Percentiles rank a stretch among this genome's conserved stretches.
These are phyloP conservation scores for Eurypyga helias DNA, from an alignment of 2,113 vertebrate species.

Conservation along the genomic window DNA sequence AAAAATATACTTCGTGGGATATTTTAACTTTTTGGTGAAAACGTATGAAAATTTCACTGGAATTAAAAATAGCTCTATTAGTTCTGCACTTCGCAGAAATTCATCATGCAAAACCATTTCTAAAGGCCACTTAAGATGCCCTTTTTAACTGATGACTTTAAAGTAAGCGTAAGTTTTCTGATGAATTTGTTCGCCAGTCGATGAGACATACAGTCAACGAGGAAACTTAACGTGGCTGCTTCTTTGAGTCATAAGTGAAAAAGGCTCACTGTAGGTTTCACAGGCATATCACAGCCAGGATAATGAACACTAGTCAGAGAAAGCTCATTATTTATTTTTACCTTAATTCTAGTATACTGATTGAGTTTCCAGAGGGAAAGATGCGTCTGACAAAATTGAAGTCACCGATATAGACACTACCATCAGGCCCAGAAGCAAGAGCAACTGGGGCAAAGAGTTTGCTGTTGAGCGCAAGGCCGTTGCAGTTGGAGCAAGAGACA, in stretches of 20 bases:
- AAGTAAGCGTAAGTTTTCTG: not conserved
- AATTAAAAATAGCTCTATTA: not conserved
- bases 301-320: not conserved
- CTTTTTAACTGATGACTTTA: not conserved
- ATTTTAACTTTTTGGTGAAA: not conserved
- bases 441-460: constrained; percentile 97
- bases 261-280: not conserved
- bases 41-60: not conserved
- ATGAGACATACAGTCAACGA: not conserved
- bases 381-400: constrained; percentile 96
- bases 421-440: constrained; percentile 90
- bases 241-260: not conserved
- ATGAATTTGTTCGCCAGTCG: not conserved
- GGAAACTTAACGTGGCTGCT: not conserved
- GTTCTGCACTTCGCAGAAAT: not conserved
- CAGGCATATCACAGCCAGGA: not conserved
- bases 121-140: not conserved
- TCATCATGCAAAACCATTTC: not conserved
- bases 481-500: constrained; percentile 89
- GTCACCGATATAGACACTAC: constrained; percentile 94
- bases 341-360: constrained; percentile 94
- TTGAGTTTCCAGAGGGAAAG: constrained; percentile 89
- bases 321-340: constrained; percentile 61
- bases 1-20: not conserved
- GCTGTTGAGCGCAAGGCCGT: constrained; percentile 85